Conservation (phyloP, 2,888 invertebrate genomes). For the Epinotia demarniana region DNA sequence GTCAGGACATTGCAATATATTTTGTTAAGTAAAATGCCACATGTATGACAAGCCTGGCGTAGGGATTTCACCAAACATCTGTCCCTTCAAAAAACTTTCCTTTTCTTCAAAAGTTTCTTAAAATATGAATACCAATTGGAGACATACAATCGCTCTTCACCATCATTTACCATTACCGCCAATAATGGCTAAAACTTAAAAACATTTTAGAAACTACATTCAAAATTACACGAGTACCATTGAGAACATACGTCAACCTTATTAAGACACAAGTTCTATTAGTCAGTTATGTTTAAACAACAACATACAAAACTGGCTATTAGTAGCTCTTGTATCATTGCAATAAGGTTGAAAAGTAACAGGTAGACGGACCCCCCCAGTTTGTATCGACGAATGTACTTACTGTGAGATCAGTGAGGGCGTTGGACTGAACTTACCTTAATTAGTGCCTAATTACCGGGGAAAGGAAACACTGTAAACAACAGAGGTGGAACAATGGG, state of each 20-base stretch:
- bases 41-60: neutral
- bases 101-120: neutral
- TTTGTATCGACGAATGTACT: neutral
- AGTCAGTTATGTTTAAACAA: neutral
- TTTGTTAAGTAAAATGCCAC: too few species aligned
- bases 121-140: neutral
- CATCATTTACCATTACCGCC: too few species aligned
- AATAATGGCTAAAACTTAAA: too few species aligned
- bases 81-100: neutral
- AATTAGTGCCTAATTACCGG: slow-evolving; percentile 24
- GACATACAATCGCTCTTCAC: too few species aligned
- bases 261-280: neutral
- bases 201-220: too few species aligned
- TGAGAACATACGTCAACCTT: neutral
- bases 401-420: slow-evolving; percentile 8
- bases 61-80: neutral
- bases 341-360: neutral
- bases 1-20: too few species aligned
- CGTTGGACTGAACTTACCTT: slow-evolving; percentile 13
- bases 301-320: too few species aligned
- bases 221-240: too few species aligned
- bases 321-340: neutral
- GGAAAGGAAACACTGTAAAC: slow-evolving; percentile 14
- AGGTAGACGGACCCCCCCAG: neutral
- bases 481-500: slow-evolving; percentile 14